Base-by-base conservation (phyloP, 1,140 invertebrate genomes). In the Argopecten irradians region DNA sequence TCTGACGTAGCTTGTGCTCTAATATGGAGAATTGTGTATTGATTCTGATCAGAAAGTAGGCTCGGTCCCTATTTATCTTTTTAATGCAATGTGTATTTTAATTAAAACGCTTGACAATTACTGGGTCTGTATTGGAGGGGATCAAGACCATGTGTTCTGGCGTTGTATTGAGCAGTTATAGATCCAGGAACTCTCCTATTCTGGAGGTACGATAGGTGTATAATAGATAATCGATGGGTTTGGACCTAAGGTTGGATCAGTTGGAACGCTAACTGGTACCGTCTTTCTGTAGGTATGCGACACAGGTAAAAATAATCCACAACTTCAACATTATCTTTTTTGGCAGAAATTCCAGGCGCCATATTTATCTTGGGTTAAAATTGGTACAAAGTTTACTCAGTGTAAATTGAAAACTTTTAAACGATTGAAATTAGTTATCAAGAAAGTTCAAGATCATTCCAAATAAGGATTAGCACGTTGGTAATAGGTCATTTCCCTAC, bases 281-380 rank as follows among this genome's bases (percentile, higher is more conserved):
- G 55, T 28, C 55, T 71, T n/a, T n/a, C 55, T 71, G 3, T 28
- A 71, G 55, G 55, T 71, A 71, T 71, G n/a, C 22, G 55, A n/a
- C 55, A 71, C 55, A 71, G 55, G 55, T 71, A 71, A 71, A 55
- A 71, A 28, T 71, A 28, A 28, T 3, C 55, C 14, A 71, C 19
- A 71, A n/a, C 55, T 71, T 71, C 55, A 28, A 28, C 55, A 71
- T 71, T 71, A 71, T 71, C 55, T 71, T 71, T n/a, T 46, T 71
- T 71, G 55, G 55, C 55, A 71, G 55, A 71, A 71, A 71, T 28
- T 71, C 55, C 55, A 71, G 55, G 55, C 55, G 55, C 55, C 55
- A 71, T 71, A 71, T 71, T 3, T 71, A 71, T 71, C 22, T 28
- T 71, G 55, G 55, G 55, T 71, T 71, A 71, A 71, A 28, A 28